These are phyloP conservation scores for Loris lydekkerianus DNA, from an alignment of 2,797 vertebrate species.

Conservation along the genomic window DNA sequence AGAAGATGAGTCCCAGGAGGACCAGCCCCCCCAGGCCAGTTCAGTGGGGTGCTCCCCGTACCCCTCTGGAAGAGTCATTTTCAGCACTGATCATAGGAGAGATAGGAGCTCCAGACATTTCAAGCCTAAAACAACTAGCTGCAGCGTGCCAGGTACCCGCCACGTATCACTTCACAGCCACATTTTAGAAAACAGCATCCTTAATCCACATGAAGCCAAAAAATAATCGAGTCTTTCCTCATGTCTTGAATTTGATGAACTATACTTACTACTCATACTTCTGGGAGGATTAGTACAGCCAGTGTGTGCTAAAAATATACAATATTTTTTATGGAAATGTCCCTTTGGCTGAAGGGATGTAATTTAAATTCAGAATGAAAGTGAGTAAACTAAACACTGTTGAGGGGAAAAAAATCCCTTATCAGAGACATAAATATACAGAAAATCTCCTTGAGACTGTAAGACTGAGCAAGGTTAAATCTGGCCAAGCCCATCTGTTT, in stretches of 20 bases:
- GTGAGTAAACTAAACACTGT: conserved; percentile 11
- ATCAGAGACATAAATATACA: not conserved
- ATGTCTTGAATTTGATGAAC: conserved; percentile 22
- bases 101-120: not conserved
- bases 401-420: not conserved
- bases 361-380: conserved; percentile 54
- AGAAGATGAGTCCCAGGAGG: too few species aligned
- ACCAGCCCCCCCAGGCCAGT: too few species aligned
- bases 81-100: not conserved
- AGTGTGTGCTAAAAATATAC: not conserved
- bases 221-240: not conserved
- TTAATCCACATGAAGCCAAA: not conserved
- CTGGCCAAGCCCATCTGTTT: not conserved
- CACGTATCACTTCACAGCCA: not conserved
- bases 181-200: not conserved
- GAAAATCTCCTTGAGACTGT: not conserved
- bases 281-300: not conserved
- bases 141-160: not conserved
- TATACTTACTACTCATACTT: not conserved
- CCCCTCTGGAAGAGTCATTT: not conserved
- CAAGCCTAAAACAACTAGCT: not conserved
- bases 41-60: not conserved
- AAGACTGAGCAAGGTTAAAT: conserved; percentile 9
- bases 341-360: not conserved
- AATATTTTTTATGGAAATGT: conserved; percentile 40